These are phyloP conservation scores for Brachypalpus laphriformis DNA, from an alignment of 2,888 invertebrate species.

Conservation along the genomic window DNA sequence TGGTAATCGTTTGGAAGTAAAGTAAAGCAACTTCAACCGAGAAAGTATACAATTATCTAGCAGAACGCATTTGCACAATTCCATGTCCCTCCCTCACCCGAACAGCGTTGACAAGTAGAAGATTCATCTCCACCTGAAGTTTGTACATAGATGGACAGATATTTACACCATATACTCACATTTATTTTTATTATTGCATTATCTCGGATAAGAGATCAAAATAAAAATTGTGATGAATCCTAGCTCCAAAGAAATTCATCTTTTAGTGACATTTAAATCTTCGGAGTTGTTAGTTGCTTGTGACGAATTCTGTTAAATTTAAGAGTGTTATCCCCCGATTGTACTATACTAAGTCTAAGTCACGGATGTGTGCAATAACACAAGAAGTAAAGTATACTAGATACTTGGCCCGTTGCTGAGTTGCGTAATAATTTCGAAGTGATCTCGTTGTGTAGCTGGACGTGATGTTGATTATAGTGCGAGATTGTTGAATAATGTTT, in stretches of 20 bases:
- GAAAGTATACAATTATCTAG: slow-evolving; percentile 53
- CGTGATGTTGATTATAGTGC: not conserved
- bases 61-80: slow-evolving; percentile 67
- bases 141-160: slow-evolving; percentile 30
- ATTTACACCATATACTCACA: slow-evolving; percentile 27
- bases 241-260: slow-evolving; percentile 38
- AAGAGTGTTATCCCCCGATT: not conserved
- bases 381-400: slow-evolving; percentile 4
- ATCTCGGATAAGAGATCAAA: slow-evolving; percentile 67
- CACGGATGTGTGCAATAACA: slow-evolving; percentile 54
- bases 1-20: slow-evolving; percentile 38
- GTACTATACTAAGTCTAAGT: not conserved
- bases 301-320: not conserved
- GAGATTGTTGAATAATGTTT: not conserved
- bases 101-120: not conserved
- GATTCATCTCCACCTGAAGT: slow-evolving; percentile 14
- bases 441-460: slow-evolving; percentile 12
- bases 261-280: slow-evolving; percentile 75
- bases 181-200: slow-evolving; percentile 40
- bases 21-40: slow-evolving; percentile 40
- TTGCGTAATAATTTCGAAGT: slow-evolving; percentile 21
- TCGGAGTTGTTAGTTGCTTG: slow-evolving; percentile 29
- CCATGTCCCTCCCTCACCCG: not conserved
- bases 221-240: slow-evolving; percentile 52
- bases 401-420: not conserved